Conservation (phyloP, 2,113 vertebrate genomes). For the Parus major region DNA sequence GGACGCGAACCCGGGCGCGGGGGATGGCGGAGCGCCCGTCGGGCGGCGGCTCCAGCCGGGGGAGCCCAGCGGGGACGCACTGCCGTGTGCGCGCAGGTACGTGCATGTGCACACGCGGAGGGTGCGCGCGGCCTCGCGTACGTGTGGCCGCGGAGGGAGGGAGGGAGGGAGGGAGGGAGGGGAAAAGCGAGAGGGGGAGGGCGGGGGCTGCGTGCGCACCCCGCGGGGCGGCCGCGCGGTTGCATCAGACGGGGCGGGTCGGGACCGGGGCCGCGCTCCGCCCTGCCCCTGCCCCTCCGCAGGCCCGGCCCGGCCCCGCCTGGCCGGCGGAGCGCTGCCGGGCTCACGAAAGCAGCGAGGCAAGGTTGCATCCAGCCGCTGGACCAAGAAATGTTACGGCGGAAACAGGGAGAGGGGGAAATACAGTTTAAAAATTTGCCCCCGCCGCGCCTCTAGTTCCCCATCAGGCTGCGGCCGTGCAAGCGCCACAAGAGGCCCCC, state of each 20-base stretch:
- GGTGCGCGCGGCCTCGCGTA: background rate
- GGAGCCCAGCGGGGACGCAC: rapidly evolving
- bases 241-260: constrained; percentile 20
- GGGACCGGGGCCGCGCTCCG: background rate
- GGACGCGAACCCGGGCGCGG: no score
- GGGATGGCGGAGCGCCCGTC: no score
- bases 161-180: rapidly evolving
- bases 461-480: background rate
- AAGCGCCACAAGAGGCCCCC: background rate
- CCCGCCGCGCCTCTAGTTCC: background rate
- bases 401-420: background rate
- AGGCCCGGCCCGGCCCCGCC: background rate
- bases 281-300: background rate
- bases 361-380: background rate
- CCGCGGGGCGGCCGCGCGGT: background rate
- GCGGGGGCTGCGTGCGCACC: background rate
- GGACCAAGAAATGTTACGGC: background rate
- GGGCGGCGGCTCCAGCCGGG: background rate
- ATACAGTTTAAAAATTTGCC: background rate
- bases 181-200: rapidly evolving
- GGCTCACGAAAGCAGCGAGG: background rate
- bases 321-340: no score
- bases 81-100: background rate
- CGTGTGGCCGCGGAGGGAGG: background rate
- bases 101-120: background rate